Percentiles rank a stretch among this genome's conserved stretches.
Conservation (phyloP, 2,888 invertebrate genomes). For the Caenorhabditis drosophilae region DNA sequence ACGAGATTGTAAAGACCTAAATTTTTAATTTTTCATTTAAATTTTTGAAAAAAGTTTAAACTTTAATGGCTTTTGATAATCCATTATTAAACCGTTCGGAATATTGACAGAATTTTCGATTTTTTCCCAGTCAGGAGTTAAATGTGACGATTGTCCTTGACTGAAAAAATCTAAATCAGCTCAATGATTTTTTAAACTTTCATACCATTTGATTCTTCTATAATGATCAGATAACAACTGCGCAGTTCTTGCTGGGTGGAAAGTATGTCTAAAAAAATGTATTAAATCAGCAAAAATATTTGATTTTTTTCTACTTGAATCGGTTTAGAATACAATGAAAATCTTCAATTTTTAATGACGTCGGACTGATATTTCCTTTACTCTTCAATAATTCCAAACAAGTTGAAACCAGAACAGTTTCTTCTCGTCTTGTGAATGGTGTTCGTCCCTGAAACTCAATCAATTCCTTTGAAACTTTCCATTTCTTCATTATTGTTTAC, state of each 20-base stretch:
- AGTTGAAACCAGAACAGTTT: constrained; percentile 82
- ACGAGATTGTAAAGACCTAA: not conserved
- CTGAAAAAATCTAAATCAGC: not conserved
- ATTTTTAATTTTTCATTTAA: not conserved
- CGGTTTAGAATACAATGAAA: constrained; percentile 85
- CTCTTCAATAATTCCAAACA: constrained; percentile 71
- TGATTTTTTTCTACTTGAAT: too few species aligned
- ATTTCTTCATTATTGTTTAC: constrained; percentile 2
- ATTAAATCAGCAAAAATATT: too few species aligned
- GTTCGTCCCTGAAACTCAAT: constrained; percentile 87
- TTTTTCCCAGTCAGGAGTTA: constrained; percentile 2
- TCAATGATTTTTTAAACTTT: not conserved
- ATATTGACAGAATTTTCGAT: not conserved
- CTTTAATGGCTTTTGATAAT: constrained; percentile 8
- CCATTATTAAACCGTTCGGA: not conserved
- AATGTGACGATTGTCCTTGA: too few species aligned
- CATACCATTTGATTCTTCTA: not conserved
- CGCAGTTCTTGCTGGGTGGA: constrained; percentile 86
- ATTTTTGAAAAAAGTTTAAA: not conserved
- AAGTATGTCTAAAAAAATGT: constrained; percentile 70
- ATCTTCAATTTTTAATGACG: constrained; percentile 73
- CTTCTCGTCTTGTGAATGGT: constrained; percentile 86
- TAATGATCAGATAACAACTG: constrained; percentile 81
- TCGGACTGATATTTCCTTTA: not conserved
- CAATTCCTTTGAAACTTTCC: constrained; percentile 75